phyloP scores from a whole-genome alignment of 2,888 invertebrate species.

The Lasioglossum leucozonium region DNA sequence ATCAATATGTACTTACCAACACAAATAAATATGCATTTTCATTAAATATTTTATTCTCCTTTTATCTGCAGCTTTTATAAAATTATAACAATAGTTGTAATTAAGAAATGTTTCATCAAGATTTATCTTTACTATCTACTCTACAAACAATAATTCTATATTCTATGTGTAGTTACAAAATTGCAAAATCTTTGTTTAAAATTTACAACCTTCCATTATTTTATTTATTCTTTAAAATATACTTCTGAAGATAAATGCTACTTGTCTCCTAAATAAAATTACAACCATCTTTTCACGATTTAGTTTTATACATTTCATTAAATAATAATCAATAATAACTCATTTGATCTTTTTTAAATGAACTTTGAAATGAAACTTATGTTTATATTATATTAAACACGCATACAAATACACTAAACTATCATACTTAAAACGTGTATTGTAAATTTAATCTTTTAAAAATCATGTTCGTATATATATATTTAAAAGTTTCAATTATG shows the following conservation, averaged over 20 bases:
- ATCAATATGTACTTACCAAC: conserved; percentile 10
- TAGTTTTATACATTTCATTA: not conserved
- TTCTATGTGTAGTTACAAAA: not conserved
- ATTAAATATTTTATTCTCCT: conserved; percentile 15
- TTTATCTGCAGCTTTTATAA: conserved; percentile 12
- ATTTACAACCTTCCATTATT: not conserved
- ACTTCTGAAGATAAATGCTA: not conserved
- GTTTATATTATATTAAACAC: not conserved
- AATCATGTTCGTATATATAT: not conserved
- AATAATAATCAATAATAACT: not conserved
- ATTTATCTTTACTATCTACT: not conserved
- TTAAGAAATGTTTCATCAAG: not conserved
- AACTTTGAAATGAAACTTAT: not conserved
- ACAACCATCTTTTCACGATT: not conserved
- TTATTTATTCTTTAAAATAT: not conserved
- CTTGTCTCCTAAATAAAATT: not conserved
- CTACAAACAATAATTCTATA: not conserved
- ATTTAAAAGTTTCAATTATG: not conserved
- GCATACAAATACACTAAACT: too few relatives aligned
- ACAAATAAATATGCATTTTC: conserved; percentile 11
- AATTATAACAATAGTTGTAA: conserved; percentile 4
- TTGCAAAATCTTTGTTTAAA: not conserved
- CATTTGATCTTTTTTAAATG: not conserved
- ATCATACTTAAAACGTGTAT: not conserved
- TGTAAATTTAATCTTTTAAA: not conserved